These are phyloP conservation scores for Sternotherus odoratus DNA, from an alignment of 2,797 vertebrate genomes.

Conservation along the genomic window DNA sequence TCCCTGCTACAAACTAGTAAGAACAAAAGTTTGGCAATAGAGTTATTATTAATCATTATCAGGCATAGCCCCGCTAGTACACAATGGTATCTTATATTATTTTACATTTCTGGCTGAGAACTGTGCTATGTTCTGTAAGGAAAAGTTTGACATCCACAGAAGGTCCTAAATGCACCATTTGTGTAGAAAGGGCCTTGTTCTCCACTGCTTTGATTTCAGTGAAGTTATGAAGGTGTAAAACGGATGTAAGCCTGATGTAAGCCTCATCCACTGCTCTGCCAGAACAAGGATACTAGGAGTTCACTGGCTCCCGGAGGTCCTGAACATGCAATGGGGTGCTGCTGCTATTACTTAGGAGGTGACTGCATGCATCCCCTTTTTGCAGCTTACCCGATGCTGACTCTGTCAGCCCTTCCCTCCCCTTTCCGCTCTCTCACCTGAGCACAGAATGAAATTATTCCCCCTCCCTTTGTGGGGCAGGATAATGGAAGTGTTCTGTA, in stretches of 20 bases:
- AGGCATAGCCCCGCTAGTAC: background rate
- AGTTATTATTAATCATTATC: background rate
- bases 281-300: fast-evolving
- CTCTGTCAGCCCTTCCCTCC: background rate
- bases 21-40: background rate
- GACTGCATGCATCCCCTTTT: background rate
- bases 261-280: background rate
- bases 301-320: background rate
- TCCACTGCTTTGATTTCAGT: background rate
- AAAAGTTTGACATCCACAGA: background rate
- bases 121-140: background rate
- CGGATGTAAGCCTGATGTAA: background rate
- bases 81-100: background rate
- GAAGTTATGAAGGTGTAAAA: background rate
- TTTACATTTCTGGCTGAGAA: background rate
- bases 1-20: background rate
- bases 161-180: background rate
- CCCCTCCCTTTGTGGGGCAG: background rate
- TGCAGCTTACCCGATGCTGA: fast-evolving
- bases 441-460: background rate
- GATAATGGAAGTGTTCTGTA: background rate
- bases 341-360: background rate
- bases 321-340: background rate
- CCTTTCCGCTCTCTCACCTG: background rate
- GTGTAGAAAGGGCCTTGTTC: background rate